These are phyloP conservation scores for Martes martes DNA, from an alignment of 2,113 vertebrate genomes.

Conservation along the genomic window DNA sequence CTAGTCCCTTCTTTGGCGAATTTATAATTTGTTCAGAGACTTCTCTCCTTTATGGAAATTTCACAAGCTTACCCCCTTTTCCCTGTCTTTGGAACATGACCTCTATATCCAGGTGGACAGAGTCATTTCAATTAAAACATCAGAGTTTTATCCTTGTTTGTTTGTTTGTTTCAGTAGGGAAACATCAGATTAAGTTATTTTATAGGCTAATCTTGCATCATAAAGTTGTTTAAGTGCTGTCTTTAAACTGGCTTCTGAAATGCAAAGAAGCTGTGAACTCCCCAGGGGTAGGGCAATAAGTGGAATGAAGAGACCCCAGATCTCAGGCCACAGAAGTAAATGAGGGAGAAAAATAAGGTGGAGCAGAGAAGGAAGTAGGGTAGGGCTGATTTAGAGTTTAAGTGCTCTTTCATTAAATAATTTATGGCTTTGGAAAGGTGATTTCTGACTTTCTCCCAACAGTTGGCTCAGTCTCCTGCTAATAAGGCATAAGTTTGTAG, in stretches of 20 bases:
- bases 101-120: background rate
- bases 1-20: background rate
- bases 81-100: background rate
- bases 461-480: background rate
- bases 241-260: background rate
- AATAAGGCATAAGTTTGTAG: background rate
- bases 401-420: background rate
- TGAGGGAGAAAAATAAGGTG: background rate
- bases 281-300: background rate
- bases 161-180: background rate
- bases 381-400: background rate
- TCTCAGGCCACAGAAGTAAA: background rate
- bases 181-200: background rate
- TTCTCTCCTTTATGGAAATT: background rate
- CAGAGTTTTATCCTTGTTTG: background rate
- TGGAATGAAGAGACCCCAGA: background rate
- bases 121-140: background rate
- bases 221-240: background rate
- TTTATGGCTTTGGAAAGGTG: background rate
- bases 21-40: background rate
- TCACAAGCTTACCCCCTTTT: accelerated
- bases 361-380: too few species aligned
- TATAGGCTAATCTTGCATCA: background rate
- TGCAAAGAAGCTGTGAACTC: background rate
- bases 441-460: background rate